Conservation (phyloP, 2,797 vertebrate genomes). For the Denticeps clupeoides region DNA sequence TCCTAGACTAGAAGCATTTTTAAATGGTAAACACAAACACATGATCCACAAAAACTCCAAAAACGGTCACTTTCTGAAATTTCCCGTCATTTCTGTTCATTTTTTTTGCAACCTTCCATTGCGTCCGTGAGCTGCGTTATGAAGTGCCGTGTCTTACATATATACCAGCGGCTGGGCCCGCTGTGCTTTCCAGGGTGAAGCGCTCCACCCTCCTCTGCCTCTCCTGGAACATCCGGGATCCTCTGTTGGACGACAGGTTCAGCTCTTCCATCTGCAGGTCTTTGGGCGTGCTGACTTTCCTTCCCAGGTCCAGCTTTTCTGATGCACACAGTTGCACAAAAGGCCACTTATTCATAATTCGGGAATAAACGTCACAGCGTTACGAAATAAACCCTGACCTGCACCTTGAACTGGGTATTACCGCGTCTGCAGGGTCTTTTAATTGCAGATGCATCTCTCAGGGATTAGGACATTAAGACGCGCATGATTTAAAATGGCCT, state of each 20-base stretch:
- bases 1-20: no score
- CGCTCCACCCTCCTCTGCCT: conserved; percentile 78
- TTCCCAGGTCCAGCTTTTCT: conserved; percentile 72
- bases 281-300: conserved; percentile 79
- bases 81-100: no score
- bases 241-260: conserved; percentile 71
- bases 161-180: neutral
- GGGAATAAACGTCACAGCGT: no score
- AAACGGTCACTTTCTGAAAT: no score
- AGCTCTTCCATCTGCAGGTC: conserved; percentile 95
- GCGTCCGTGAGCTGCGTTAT: neutral
- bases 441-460: no score
- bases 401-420: no score
- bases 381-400: no score
- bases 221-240: conserved; percentile 89
- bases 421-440: no score
- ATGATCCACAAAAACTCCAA: neutral
- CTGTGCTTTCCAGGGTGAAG: conserved; percentile 65
- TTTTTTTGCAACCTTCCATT: neutral
- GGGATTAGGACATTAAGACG: no score
- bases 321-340: conserved; percentile 19
- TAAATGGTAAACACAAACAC: neutral
- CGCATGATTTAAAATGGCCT: no score
- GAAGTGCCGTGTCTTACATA: conserved; percentile 18
- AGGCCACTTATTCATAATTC: neutral